phyloP scores from a whole-genome alignment of 2,797 vertebrate genomes.

The Anguilla megastoma region DNA sequence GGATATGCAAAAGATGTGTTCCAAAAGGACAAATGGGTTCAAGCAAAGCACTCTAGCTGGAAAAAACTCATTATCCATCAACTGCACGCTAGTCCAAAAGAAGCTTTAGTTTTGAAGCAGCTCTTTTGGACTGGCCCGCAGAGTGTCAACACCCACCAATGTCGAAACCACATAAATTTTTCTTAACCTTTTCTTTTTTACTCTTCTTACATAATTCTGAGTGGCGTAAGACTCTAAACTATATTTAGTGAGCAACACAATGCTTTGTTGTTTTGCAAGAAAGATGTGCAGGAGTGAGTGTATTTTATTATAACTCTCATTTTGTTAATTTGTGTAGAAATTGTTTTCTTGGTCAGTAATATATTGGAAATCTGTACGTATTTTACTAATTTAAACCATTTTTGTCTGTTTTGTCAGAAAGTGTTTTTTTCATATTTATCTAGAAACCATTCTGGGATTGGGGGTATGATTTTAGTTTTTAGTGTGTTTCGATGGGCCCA shows the following conservation, averaged over 20 bases:
- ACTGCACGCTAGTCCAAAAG: neutral
- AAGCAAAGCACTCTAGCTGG: neutral
- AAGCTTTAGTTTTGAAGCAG: neutral
- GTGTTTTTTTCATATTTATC: neutral
- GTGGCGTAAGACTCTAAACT: neutral
- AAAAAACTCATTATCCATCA: neutral
- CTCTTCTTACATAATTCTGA: neutral
- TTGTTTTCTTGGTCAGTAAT: neutral
- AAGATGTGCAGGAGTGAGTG: neutral
- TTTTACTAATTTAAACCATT: conserved; percentile 8
- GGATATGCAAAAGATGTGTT: neutral
- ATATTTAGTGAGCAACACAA: neutral
- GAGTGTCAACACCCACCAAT: neutral
- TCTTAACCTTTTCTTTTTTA: neutral
- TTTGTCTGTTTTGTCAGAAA: neutral
- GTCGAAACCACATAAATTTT: neutral
- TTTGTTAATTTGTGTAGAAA: neutral
- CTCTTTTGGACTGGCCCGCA: neutral
- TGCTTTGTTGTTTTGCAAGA: neutral
- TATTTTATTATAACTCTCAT: neutral
- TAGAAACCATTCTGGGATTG: neutral
- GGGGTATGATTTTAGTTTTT: no score
- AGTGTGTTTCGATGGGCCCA: no score
- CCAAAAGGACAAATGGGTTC: neutral
- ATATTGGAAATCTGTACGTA: conserved; percentile 5